Evolutionary conservation across 2,888 invertebrate species (phyloP).

Genomic region (Acronicta aceris): DNA sequence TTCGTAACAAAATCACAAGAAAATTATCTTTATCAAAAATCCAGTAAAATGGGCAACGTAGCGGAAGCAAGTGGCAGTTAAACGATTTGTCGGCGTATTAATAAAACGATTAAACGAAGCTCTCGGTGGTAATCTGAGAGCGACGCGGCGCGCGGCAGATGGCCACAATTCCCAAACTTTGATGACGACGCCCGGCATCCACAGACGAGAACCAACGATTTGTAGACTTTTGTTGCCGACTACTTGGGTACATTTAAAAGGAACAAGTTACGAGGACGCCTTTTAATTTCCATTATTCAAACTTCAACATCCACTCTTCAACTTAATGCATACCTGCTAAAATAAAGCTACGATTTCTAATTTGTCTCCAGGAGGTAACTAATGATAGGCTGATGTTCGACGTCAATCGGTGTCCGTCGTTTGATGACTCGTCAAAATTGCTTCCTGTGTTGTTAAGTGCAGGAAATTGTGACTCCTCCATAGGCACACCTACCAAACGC

Average conservation of each 20-base stretch:
- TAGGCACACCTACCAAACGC: slow-evolving; percentile 82
- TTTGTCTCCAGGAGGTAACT: slow-evolving; percentile 67
- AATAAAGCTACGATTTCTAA: slow-evolving; percentile 56
- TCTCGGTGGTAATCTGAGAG: slow-evolving; percentile 86
- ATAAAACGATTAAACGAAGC: slow-evolving; percentile 89
- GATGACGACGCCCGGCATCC: slow-evolving; percentile 81
- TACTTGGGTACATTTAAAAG: slow-evolving; percentile 70
- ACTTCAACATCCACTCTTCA: slow-evolving; percentile 29
- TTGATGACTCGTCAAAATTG: slow-evolving; percentile 89
- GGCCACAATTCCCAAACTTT: slow-evolving; percentile 87
- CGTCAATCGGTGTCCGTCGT: slow-evolving; percentile 83
- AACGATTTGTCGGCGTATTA: slow-evolving; percentile 88
- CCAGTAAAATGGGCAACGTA: slow-evolving; percentile 65
- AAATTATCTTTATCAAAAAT: slow-evolving; percentile 54
- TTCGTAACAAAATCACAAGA: slow-evolving; percentile 43
- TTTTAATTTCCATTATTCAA: slow-evolving; percentile 61
- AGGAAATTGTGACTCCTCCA: slow-evolving; percentile 88
- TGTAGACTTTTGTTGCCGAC: slow-evolving; percentile 79
- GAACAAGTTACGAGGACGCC: slow-evolving; percentile 67
- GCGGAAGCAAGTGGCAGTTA: slow-evolving; percentile 78
- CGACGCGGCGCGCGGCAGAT: slow-evolving; percentile 85
- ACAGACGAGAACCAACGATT: slow-evolving; percentile 78
- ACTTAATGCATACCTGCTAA: slow-evolving; percentile 54
- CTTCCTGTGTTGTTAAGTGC: slow-evolving; percentile 88
- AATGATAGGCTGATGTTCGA: slow-evolving; percentile 77